These are phyloP conservation scores for Trachythela sp. DNA, from an alignment of 64 coral and sea anemone species.

Conservation along the genomic window DNA sequence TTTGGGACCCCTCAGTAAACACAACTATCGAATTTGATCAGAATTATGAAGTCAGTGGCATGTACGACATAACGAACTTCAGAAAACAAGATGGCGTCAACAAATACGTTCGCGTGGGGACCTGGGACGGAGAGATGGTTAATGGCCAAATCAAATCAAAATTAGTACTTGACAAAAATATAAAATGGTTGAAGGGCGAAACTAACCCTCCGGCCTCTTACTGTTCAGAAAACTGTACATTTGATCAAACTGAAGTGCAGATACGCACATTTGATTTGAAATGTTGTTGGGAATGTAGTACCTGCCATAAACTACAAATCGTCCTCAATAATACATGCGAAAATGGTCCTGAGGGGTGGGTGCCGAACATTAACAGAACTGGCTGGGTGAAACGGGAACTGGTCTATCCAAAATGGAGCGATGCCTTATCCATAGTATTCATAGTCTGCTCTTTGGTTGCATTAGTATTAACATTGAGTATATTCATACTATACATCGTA, in stretches of 20 bases:
- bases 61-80: background rate
- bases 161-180: background rate
- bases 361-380: background rate
- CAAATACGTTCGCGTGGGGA: background rate
- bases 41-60: background rate
- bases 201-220: background rate
- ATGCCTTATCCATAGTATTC: constrained; percentile 48
- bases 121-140: background rate
- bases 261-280: background rate
- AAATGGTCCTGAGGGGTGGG: background rate
- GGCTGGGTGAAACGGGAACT: background rate
- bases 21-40: background rate
- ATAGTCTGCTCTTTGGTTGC: constrained; percentile 49
- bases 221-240: background rate
- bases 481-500: constrained; percentile 48
- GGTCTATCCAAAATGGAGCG: constrained; percentile 32
- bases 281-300: background rate
- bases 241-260: background rate
- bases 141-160: background rate
- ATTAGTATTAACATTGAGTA: constrained; percentile 45
- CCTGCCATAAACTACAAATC: background rate
- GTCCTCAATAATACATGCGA: background rate
- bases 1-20: constrained; percentile 46
- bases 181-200: background rate
- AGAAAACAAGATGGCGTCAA: background rate